A percentile compares a stretch with the other conserved stretches of the same genome.
Evolutionary conservation across 2,113 vertebrate species (phyloP).

Genomic region (Clarias gariepinus): DNA sequence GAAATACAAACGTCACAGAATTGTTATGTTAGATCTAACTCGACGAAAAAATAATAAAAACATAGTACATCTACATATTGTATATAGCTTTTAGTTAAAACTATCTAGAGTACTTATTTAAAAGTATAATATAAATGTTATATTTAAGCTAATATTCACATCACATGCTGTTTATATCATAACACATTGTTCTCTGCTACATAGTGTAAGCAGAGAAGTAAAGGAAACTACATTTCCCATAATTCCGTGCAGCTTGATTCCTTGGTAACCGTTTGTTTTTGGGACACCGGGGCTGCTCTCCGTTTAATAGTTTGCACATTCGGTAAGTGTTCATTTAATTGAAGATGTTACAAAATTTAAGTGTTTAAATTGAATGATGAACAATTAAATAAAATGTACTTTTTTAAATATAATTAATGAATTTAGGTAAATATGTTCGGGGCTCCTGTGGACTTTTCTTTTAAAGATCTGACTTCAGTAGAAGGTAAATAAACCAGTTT

Average conservation of each 20-base stretch:
- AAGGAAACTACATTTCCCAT: conserved; percentile 19
- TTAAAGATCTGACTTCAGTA: conserved; percentile 67
- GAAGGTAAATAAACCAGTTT: conserved; percentile 57
- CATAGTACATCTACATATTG: too few relatives aligned
- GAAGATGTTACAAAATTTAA: too few relatives aligned
- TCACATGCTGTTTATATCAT: background rate
- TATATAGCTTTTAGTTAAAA: background rate
- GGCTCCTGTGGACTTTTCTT: conserved; percentile 75
- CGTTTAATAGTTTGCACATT: background rate
- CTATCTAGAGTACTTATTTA: background rate
- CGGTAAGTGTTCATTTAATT: background rate
- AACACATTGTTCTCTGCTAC: background rate
- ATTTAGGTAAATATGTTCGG: conserved; percentile 47
- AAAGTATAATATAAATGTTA: background rate
- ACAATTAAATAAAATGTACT: background rate
- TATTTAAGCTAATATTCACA: background rate
- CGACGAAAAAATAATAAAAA: too few relatives aligned
- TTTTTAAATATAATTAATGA: background rate
- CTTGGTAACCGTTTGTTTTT: background rate
- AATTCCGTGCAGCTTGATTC: background rate
- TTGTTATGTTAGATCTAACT: too few relatives aligned
- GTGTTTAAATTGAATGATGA: too few relatives aligned
- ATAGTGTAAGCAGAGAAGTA: too few relatives aligned
- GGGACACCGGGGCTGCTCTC: background rate
- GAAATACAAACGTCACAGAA: background rate